These are phyloP conservation scores for Conus canariensis DNA, from an alignment of 2,888 invertebrate genomes.

Conservation along the genomic window DNA sequence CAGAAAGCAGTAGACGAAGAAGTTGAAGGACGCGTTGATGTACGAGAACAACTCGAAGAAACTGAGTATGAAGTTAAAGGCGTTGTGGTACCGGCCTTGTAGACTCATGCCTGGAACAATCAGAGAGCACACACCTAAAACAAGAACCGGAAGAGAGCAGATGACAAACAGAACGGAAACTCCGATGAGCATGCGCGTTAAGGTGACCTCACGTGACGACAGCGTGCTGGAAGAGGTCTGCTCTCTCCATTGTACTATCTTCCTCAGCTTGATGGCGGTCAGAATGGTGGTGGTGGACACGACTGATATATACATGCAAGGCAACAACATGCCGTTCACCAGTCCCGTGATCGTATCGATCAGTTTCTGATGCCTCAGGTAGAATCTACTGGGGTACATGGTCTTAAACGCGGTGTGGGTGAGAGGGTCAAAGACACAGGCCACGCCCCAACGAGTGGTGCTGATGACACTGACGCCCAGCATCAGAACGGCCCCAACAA, in stretches of 20 bases:
- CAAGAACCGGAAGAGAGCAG: not conserved
- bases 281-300: not conserved
- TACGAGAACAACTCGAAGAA: not conserved
- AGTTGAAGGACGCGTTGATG: conserved; percentile 17
- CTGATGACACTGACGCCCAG: not conserved
- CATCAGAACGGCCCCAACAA: not conserved
- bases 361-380: not conserved
- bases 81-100: not conserved
- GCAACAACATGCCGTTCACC: not conserved
- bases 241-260: not conserved
- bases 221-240: not conserved
- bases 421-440: not conserved
- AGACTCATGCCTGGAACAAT: not conserved
- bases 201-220: not conserved
- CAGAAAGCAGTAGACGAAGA: not conserved
- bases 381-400: not conserved
- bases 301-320: not conserved
- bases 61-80: not conserved
- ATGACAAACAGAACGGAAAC: not conserved
- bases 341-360: not conserved
- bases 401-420: too few species aligned
- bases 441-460: not conserved
- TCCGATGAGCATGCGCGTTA: conserved; percentile 2
- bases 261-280: not conserved
- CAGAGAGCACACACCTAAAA: not conserved